Conservation (phyloP, 2,888 invertebrate species). For the Synergus japonicus region DNA sequence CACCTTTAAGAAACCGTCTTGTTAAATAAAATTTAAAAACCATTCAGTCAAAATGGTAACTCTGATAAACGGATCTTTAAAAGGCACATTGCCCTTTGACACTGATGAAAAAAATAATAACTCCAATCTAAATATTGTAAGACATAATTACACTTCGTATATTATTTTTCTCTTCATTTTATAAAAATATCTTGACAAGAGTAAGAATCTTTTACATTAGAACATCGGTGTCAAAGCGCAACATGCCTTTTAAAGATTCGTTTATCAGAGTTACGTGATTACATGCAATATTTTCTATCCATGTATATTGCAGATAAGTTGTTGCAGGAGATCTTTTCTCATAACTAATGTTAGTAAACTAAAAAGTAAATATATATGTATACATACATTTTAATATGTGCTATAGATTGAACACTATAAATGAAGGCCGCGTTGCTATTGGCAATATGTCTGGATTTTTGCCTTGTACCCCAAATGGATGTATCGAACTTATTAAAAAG, state of each 20-base stretch:
- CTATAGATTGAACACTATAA: conserved; percentile 90
- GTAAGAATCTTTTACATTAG: conserved; percentile 2
- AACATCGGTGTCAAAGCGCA: conserved; percentile 51
- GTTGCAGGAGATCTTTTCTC: neutral
- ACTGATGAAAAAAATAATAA: neutral
- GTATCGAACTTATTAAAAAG: conserved; percentile 92
- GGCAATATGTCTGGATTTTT: conserved; percentile 94
- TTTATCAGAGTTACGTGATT: conserved; percentile 44
- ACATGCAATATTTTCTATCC: conserved; percentile 18
- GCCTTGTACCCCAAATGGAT: conserved; percentile 98
- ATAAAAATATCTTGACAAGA: neutral
- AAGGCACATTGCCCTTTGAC: conserved; percentile 51
- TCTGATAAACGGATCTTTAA: conserved; percentile 44
- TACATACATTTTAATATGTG: too few relatives aligned
- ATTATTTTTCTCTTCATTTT: neutral
- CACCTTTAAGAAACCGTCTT: too few relatives aligned
- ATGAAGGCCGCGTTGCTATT: conserved; percentile 94
- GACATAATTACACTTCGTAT: neutral
- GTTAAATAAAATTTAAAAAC: too few relatives aligned
- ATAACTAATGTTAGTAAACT: neutral
- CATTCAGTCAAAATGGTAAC: neutral
- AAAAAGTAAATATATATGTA: too few relatives aligned
- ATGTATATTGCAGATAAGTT: neutral
- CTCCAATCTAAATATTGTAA: neutral
- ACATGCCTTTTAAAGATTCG: conserved; percentile 5